These are phyloP conservation scores for Synergus itoensis DNA, from an alignment of 2,888 invertebrate species.

Conservation along the genomic window DNA sequence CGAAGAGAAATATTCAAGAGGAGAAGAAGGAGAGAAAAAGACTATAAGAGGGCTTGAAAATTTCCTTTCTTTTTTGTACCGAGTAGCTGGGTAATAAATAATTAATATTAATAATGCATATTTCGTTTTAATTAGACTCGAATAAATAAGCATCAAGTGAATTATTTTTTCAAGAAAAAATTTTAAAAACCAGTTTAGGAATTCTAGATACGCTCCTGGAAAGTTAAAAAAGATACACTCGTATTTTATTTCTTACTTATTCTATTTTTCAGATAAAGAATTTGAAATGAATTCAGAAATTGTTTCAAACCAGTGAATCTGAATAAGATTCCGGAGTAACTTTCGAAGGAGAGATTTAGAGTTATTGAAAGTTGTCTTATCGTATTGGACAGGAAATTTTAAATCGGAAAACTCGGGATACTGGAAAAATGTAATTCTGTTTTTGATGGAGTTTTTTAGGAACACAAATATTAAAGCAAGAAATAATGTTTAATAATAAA, in stretches of 20 bases:
- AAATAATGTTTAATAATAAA: neutral
- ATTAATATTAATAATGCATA: constrained; percentile 14
- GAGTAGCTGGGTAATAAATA: constrained; percentile 7
- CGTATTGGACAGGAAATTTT: constrained; percentile 26
- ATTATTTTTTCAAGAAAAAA: constrained; percentile 3
- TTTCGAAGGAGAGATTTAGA: constrained; percentile 20
- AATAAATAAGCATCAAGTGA: neutral
- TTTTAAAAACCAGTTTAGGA: neutral
- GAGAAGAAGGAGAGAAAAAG: constrained; percentile 1
- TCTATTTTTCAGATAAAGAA: constrained; percentile 3
- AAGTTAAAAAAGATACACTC: neutral
- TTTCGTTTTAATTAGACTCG: constrained; percentile 8
- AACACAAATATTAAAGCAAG: neutral
- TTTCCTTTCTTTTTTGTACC: neutral
- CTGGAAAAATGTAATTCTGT: neutral
- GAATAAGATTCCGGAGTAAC: constrained; percentile 21
- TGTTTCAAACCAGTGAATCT: constrained; percentile 34
- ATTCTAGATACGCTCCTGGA: neutral
- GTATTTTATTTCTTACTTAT: neutral
- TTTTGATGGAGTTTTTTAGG: neutral
- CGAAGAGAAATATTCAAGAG: constrained; percentile 37
- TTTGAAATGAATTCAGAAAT: constrained; percentile 36
- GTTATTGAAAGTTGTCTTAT: constrained; percentile 39
- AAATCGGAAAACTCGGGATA: neutral
- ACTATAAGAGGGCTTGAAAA: neutral